Percentiles rank a stretch among this genome's conserved stretches.
phyloP scores from a whole-genome alignment of 1,140 invertebrate genomes.

The Xylocopa sonorina region DNA sequence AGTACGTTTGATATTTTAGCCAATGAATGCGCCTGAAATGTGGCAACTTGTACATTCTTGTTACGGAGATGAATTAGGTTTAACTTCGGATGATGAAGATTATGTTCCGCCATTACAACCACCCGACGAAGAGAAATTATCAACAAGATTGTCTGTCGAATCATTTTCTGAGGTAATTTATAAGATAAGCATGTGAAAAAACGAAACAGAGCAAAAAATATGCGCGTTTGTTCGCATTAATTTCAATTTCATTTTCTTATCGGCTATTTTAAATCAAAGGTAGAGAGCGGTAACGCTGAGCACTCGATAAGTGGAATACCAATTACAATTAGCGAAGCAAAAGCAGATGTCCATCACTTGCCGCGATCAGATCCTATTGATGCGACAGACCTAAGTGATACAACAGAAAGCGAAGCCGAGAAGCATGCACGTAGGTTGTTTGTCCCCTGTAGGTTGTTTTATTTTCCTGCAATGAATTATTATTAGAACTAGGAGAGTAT shows the following conservation, averaged over 20 bases:
- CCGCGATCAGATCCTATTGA: slow-evolving; percentile 71
- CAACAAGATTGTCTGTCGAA: slow-evolving; percentile 82
- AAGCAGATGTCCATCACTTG: slow-evolving; percentile 57
- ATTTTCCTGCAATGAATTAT: background rate
- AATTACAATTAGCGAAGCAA: slow-evolving; percentile 55
- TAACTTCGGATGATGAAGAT: slow-evolving; percentile 96
- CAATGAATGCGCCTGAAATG: slow-evolving; percentile 92
- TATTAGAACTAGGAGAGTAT: background rate
- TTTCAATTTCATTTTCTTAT: background rate
- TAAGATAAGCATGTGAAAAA: background rate
- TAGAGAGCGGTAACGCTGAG: slow-evolving; percentile 65
- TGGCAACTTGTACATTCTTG: slow-evolving; percentile 94
- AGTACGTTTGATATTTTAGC: slow-evolving; percentile 81
- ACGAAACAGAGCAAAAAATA: background rate
- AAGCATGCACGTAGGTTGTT: slow-evolving; percentile 78
- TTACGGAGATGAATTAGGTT: slow-evolving; percentile 95
- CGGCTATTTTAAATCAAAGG: slow-evolving; percentile 52
- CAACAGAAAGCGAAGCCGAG: slow-evolving; percentile 91
- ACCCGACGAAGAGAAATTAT: slow-evolving; percentile 83
- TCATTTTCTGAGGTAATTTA: slow-evolving; percentile 82
- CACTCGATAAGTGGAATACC: slow-evolving; percentile 52
- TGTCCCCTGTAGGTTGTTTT: background rate
- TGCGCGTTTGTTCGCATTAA: background rate
- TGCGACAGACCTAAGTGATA: slow-evolving; percentile 91
- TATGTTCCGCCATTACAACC: slow-evolving; percentile 85